Evolutionary conservation across 2,113 vertebrate species (phyloP).

Genomic region (Perca schrenkii): DNA sequence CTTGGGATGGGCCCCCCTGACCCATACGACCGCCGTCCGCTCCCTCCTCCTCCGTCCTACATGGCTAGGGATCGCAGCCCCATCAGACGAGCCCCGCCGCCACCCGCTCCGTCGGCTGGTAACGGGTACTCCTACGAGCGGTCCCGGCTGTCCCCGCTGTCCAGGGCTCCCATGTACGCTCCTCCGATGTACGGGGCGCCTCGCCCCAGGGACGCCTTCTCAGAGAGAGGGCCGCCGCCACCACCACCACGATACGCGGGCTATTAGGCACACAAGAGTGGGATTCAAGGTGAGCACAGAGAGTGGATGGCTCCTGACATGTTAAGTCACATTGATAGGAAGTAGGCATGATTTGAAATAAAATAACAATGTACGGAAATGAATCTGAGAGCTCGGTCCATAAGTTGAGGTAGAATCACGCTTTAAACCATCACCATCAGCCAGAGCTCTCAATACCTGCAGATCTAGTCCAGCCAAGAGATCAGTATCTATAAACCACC

Average conservation of each 20-base stretch:
- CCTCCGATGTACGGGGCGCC: slow-evolving; percentile 87
- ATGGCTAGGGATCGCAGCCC: slow-evolving; percentile 92
- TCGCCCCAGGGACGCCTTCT: slow-evolving; percentile 86
- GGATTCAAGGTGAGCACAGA: slow-evolving; percentile 80
- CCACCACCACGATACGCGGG: slow-evolving; percentile 79
- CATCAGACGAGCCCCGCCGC: slow-evolving; percentile 85
- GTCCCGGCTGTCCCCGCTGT: slow-evolving; percentile 89
- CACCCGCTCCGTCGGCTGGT: slow-evolving; percentile 84
- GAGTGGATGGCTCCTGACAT: not conserved
- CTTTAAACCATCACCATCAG: slow-evolving; percentile 30
- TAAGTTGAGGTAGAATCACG: slow-evolving; percentile 7
- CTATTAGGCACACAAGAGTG: slow-evolving; percentile 74
- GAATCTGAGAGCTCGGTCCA: slow-evolving; percentile 11
- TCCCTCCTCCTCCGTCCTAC: slow-evolving; percentile 86
- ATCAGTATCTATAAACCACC: slow-evolving; percentile 15
- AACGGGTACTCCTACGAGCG: slow-evolving; percentile 93
- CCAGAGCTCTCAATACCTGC: slow-evolving; percentile 31
- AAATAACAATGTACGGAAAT: not conserved
- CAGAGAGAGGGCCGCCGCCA: slow-evolving; percentile 83
- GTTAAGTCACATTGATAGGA: slow-evolving; percentile 8
- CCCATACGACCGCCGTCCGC: slow-evolving; percentile 89
- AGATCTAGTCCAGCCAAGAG: slow-evolving; percentile 14
- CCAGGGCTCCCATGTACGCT: slow-evolving; percentile 88
- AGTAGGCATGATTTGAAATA: not conserved
- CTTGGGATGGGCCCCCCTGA: slow-evolving; percentile 82